Evolutionary conservation across 2,888 invertebrate species (phyloP), one percentile per base, ranked within the genome.

Genomic region (Eupelmus urozonus): DNA sequence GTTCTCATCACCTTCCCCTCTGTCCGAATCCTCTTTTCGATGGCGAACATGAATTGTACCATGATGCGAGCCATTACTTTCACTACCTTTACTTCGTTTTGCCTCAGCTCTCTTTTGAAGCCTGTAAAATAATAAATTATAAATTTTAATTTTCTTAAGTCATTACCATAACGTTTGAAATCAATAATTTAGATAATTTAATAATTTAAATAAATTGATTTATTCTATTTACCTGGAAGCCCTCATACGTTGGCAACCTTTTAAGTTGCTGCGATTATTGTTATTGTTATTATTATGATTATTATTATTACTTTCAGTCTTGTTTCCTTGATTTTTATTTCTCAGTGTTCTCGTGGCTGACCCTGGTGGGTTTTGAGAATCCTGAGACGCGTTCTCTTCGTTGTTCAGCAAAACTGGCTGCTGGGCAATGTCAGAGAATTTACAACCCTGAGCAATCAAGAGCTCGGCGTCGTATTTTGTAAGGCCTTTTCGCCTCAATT

Each of bases 391-490:
- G 60, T 87, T 86, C 65, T 86, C 86, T 51, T 85, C 86, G 40
- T 88, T 86, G 60, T 87, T 88, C 55, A 84, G 78, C 13, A 81
- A 72, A 9, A 81, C 63, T 4, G 87, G 84, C 69, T 88, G 88
- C 53, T 87, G 88, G 42, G 86, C 91, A 65, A 94, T 92, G 88
- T 94, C 94, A 67, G 94, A 92, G 88, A 95, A 93, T 81, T 91
- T 93, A 87, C 94, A 95, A 42, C 95, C 95, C 87, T 95, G 95
- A 51, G 96, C 96, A 89, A 96, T 95, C 82, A 96, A 91, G 87
- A 96, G 91, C 88, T 96, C 96, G 9, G 96, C 96, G 90, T 96
- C 96, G 90, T 96, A 96, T 87, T 96, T 96, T 16, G 96, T 96
- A 86, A 96, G 92, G 42, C 96, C 96, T 89, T 96, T 96, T 84